These are phyloP conservation scores for Phocoena sinus DNA, from an alignment of 2,113 vertebrate genomes.

Conservation along the genomic window DNA sequence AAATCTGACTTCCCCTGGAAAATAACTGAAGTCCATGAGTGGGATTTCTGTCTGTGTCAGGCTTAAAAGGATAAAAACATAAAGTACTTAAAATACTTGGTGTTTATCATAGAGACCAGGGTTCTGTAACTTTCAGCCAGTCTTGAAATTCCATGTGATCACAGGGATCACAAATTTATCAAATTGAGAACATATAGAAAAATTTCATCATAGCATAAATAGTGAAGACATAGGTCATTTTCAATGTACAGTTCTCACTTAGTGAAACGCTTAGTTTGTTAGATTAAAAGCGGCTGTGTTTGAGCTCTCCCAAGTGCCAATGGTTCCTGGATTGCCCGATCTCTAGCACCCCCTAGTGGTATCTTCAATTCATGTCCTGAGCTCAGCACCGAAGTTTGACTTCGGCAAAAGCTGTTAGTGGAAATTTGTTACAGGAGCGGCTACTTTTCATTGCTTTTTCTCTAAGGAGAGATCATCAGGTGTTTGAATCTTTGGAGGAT, in stretches of 20 bases:
- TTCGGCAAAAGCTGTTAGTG: not conserved
- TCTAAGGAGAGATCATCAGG: not conserved
- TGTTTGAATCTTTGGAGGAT: not conserved
- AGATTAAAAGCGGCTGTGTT: not conserved
- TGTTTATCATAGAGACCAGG: not conserved
- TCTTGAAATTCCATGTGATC: not conserved
- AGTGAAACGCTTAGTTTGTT: not conserved
- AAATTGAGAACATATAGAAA: not conserved
- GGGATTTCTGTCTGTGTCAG: not conserved
- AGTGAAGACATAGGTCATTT: not conserved
- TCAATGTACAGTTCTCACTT: not conserved
- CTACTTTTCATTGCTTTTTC: not conserved
- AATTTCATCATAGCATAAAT: not conserved
- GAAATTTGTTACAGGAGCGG: not conserved
- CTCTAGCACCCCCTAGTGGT: slow-evolving; percentile 39
- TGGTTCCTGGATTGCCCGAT: not conserved
- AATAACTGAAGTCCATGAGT: not conserved
- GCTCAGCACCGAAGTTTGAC: not conserved
- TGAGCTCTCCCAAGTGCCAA: fast-evolving
- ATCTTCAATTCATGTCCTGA: fast-evolving
- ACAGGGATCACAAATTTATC: not conserved
- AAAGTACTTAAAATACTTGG: not conserved
- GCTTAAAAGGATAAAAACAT: not conserved
- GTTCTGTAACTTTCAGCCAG: not conserved
- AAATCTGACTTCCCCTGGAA: not conserved